Evolutionary conservation across 2,888 invertebrate genomes (phyloP).

Genomic region (Eumacrocentrus americanus): DNA sequence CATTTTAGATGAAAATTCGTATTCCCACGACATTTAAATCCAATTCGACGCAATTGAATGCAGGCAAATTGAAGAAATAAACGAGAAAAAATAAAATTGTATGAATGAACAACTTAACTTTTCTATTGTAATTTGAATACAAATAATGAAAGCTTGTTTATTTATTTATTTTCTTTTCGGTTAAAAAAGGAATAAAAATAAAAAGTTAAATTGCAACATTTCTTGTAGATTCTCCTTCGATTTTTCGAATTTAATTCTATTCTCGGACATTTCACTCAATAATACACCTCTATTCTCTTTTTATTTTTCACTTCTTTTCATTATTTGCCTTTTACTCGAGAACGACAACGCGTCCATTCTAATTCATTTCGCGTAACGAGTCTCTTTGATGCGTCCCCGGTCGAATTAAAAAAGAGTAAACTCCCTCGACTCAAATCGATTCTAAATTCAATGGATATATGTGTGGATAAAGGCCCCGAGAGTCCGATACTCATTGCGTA

Average conservation of each 20-base stretch:
- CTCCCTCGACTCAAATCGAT: conserved; percentile 26
- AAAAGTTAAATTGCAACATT: too few species aligned
- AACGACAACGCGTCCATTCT: not conserved
- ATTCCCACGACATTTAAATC: conserved; percentile 14
- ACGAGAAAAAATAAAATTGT: too few species aligned
- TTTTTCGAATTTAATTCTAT: not conserved
- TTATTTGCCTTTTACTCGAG: not conserved
- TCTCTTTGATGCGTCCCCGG: conserved; percentile 6
- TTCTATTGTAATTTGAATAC: too few species aligned
- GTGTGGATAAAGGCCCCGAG: not conserved
- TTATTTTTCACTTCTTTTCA: not conserved
- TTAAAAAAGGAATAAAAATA: too few species aligned
- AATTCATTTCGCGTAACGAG: not conserved
- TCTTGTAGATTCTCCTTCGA: too few species aligned
- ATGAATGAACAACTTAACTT: too few species aligned
- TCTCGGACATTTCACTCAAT: not conserved
- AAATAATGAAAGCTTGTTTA: too few species aligned
- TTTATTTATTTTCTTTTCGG: too few species aligned
- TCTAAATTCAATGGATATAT: conserved; percentile 26
- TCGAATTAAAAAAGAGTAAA: conserved; percentile 5
- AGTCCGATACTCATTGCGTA: not conserved
- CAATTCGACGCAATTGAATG: too few species aligned
- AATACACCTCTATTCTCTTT: not conserved
- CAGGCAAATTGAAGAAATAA: too few species aligned
- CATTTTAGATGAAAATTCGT: conserved; percentile 16